Evolutionary conservation across 2,113 vertebrate species (phyloP), one percentile per base, ranked within the genome.

Genomic region (Onychostoma macrolepis): DNA sequence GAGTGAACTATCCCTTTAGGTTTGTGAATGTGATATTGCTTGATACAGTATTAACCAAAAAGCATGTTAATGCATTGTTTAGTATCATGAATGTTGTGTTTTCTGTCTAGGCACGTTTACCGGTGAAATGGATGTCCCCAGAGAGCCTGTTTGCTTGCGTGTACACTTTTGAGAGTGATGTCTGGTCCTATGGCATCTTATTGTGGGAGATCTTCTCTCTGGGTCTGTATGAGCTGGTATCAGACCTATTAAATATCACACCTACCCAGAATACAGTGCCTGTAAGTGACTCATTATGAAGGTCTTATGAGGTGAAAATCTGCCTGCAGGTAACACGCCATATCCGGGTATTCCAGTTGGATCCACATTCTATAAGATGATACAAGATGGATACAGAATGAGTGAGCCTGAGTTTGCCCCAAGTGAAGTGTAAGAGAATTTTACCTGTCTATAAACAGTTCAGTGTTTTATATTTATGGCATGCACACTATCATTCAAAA

Each of bases 81-180:
- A 63, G 4, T n/a, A 24, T 41, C 7, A 78, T 9, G 26, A 19
- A 17, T 15, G 26, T 2, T 41, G 26, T 78, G 72, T 78, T 86
- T 85, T 19, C 81, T 69, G 67, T 88, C 71, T 90, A 99, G 98
- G 98, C 97, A 87, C 97, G 98, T 74, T 96, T 99, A 26, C 98
- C 98, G 0, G 98, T 99, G 84, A 99, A 99, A 92, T 99, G 98
- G 98, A 99, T 99, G 98, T 98, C 98, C 9, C 98, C 98, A 0
- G 98, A 99, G 92, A 99, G 98, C 86, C 97, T 99, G 89, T 99
- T 99, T 89, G 97, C 98, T 91, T 98, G 97, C 0, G 96, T 99
- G 38, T 99, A 99, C 91, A 99, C 98, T 0, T 98, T 97, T 87
- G 98, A 99, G 92, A 99, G 98, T 80, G 98, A 99, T 0, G 98